Conservation (phyloP, 2,888 invertebrate genomes). For the Dryobota labecula region DNA sequence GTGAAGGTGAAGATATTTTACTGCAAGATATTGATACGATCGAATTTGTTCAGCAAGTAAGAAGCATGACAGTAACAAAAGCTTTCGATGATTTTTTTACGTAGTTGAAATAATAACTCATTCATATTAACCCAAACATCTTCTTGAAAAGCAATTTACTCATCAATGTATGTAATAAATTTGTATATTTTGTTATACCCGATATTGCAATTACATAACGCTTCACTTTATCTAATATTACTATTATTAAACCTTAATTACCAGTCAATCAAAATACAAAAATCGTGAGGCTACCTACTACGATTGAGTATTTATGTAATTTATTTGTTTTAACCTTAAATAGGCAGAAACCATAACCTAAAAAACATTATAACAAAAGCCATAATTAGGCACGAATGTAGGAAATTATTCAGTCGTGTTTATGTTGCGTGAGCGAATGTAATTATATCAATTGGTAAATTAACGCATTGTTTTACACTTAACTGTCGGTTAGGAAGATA, state of each 20-base stretch:
- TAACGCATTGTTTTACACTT: conserved; percentile 35
- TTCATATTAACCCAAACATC: not conserved
- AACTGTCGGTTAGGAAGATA: not conserved
- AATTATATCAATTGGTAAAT: conserved; percentile 55
- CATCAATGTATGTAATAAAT: conserved; percentile 27
- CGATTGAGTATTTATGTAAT: conserved; percentile 38
- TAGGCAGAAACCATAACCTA: conserved; percentile 44
- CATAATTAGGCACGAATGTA: conserved; percentile 39
- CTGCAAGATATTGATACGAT: not conserved
- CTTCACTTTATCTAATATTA: conserved; percentile 24
- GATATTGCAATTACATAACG: conserved; percentile 35
- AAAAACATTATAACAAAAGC: conserved; percentile 50
- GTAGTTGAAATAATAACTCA: not conserved
- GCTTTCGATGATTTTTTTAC: not conserved
- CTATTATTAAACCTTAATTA: conserved; percentile 33
- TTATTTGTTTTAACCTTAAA: conserved; percentile 50
- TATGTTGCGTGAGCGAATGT: conserved; percentile 43
- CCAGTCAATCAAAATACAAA: conserved; percentile 40
- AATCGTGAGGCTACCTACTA: conserved; percentile 47
- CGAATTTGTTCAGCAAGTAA: not conserved
- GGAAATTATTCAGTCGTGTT: conserved; percentile 54
- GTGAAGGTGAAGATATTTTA: not conserved
- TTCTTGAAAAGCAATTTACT: conserved; percentile 10
- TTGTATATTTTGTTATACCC: conserved; percentile 29
- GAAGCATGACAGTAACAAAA: conserved; percentile 2